Evolutionary conservation across 2,113 vertebrate genomes (phyloP).

Genomic region (Syngnathus floridae): DNA sequence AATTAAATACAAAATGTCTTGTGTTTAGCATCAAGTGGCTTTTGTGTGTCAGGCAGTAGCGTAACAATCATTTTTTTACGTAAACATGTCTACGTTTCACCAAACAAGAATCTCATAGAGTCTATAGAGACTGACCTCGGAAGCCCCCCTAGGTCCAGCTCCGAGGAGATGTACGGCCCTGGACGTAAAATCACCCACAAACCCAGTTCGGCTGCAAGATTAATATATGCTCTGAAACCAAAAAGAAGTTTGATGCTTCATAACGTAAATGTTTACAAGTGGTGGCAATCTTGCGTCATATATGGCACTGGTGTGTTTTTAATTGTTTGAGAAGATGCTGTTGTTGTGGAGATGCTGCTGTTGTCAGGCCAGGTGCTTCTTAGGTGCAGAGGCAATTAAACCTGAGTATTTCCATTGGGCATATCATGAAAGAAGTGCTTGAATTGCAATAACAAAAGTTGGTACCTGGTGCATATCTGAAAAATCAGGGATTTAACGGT

Average conservation of each 20-base stretch:
- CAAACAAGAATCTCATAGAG: neutral
- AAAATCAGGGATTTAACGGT: neutral
- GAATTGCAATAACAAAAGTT: no score
- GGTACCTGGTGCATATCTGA: no score
- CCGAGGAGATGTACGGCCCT: slow-evolving; percentile 86
- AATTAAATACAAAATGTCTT: slow-evolving; percentile 10
- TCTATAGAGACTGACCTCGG: slow-evolving; percentile 73
- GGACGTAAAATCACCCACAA: slow-evolving; percentile 90
- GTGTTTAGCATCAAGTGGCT: slow-evolving; percentile 13
- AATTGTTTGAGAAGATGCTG: slow-evolving; percentile 38
- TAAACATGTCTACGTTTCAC: slow-evolving; percentile 1
- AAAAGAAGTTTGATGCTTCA: slow-evolving; percentile 7
- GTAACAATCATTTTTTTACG: slow-evolving; percentile 18
- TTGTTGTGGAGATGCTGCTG: slow-evolving; percentile 51
- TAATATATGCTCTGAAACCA: slow-evolving; percentile 78
- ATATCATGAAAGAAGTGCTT: neutral
- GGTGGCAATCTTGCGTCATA: slow-evolving; percentile 8
- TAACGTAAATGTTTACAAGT: slow-evolving; percentile 7
- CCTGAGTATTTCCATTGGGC: slow-evolving; percentile 24
- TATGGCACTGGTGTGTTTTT: slow-evolving; percentile 11
- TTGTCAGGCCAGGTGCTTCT: slow-evolving; percentile 46
- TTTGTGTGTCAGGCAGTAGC: slow-evolving; percentile 1
- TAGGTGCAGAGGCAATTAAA: slow-evolving; percentile 21
- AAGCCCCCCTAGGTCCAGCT: slow-evolving; percentile 85
- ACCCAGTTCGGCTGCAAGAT: slow-evolving; percentile 76